These are phyloP conservation scores for Ambastaia sidthimunki DNA, from an alignment of 2,797 vertebrate species.

Conservation along the genomic window DNA sequence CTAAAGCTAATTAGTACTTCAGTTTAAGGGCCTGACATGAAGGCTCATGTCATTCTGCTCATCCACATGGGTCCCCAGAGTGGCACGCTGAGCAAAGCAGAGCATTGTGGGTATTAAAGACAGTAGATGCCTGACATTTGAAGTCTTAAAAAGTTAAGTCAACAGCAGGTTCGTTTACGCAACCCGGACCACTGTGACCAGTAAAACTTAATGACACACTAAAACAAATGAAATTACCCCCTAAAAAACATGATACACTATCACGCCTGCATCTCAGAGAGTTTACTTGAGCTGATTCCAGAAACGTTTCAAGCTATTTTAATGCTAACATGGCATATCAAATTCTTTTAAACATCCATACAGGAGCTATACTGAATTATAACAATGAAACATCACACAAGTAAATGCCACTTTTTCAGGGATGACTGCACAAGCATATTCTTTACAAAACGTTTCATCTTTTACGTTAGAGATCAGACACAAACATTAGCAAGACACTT, in stretches of 20 bases:
- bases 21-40: slow-evolving; percentile 33
- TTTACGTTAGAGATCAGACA: slow-evolving; percentile 9
- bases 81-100: slow-evolving; percentile 25
- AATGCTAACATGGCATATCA: neutral
- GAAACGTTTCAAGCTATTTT: neutral
- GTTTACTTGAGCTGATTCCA: neutral
- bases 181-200: slow-evolving; percentile 11
- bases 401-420: neutral
- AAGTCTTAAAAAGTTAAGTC: slow-evolving; percentile 26
- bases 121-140: slow-evolving; percentile 29
- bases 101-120: slow-evolving; percentile 15
- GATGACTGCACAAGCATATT: neutral
- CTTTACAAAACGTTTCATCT: neutral
- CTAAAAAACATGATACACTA: neutral
- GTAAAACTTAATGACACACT: slow-evolving; percentile 12
- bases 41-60: slow-evolving; percentile 25
- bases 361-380: neutral
- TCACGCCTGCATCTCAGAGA: neutral
- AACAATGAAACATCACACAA: neutral
- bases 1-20: slow-evolving; percentile 40
- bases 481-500: slow-evolving; percentile 8
- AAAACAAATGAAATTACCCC: slow-evolving; percentile 10
- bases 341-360: neutral
- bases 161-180: slow-evolving; percentile 28
- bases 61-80: slow-evolving; percentile 11